These are phyloP conservation scores for Nycticebus coucang DNA, from an alignment of 2,113 vertebrate species.

Conservation along the genomic window DNA sequence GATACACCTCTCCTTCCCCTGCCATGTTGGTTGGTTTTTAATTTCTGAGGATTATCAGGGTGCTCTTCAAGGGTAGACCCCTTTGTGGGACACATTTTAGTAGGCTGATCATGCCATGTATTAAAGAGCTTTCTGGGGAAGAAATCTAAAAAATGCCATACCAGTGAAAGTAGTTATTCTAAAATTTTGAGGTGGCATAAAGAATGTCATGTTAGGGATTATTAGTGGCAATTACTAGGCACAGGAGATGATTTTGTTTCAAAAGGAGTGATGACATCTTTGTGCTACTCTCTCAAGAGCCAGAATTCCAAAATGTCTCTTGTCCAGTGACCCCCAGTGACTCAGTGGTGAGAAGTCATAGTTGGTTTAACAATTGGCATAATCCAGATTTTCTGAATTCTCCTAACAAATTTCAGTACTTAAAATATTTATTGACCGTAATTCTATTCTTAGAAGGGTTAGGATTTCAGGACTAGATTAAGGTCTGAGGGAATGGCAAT, in stretches of 20 bases:
- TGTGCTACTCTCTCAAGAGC: not conserved
- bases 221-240: not conserved
- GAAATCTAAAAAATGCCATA: not conserved
- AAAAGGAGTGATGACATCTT: not conserved
- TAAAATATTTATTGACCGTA: constrained; percentile 35
- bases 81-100: not conserved
- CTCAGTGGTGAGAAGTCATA: not conserved
- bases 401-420: not conserved
- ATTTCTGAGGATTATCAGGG: not conserved
- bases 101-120: not conserved
- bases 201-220: not conserved
- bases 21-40: not conserved
- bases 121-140: constrained; percentile 11
- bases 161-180: not conserved
- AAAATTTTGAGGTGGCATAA: not conserved
- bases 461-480: not conserved
- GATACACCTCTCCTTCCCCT: not conserved
- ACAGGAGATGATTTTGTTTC: not conserved
- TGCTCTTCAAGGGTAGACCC: not conserved
- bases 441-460: not conserved
- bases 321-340: too few species aligned
- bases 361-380: not conserved
- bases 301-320: not conserved
- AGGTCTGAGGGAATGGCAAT: not conserved
- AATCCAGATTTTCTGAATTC: constrained; percentile 32